Evolutionary conservation across 2,888 invertebrate species (phyloP), one percentile per base, ranked within the genome.

Genomic region (Drosophila macrospina): DNA sequence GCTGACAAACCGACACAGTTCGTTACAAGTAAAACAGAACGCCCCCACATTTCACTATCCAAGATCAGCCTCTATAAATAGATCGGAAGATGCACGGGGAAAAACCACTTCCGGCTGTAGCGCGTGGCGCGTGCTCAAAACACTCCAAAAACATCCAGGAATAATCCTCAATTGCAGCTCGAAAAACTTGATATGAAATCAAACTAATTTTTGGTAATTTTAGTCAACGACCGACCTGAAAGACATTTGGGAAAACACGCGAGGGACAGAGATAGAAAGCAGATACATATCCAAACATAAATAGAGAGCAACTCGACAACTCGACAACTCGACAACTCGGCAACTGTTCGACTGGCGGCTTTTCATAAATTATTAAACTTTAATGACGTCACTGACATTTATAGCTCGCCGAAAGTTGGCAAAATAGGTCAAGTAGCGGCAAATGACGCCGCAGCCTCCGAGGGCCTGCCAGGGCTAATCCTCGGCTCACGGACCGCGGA

Each of bases 381-480:
- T 86, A 86, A 88, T 80, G 78, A 73, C 76, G 69, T 59, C 84
- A 73, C 80, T 89, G 87, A 88, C 87, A 88, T 84, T 88, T 88
- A 88, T 88, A 68, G 83, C 78, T 48, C 68, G 50, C 77, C 74
- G 71, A 75, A 81, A 81, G 87, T 83, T 80, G 83, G 86, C 86
- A 87, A 85, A 85, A 87, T 87, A 87, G 85, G 85, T 85, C 85
- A 85, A 85, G 83, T 75, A 75, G 85, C 69, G 75, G 67, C 69
- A 64, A 81, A 79, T 74, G 69, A 78, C 63, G 85, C 52, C 70
- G 71, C 85, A 78, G 87, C 67, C 65, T 63, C 69, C 50, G 26
- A 41, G 45, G 20, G 59, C 51, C 54, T 26, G 30, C 50, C 30
- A 34, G 52, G 73, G 71, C 61, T 87, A 87, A 84, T 80, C 82